Percentiles rank a stretch among this genome's conserved stretches.
These are phyloP conservation scores for Lasioglossum lativentre DNA, from an alignment of 2,888 invertebrate species.

Conservation along the genomic window DNA sequence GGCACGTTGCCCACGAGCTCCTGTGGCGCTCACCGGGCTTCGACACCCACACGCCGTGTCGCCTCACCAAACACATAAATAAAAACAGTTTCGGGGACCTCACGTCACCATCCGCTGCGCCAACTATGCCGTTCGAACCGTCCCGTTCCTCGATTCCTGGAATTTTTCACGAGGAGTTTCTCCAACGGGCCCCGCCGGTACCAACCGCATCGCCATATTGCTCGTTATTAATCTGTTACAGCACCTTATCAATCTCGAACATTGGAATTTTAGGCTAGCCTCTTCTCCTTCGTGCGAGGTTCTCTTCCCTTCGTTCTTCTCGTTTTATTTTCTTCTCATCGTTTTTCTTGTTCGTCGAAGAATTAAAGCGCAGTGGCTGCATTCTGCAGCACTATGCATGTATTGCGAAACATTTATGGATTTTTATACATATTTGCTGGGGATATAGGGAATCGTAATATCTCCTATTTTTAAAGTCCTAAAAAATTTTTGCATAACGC, in stretches of 20 bases:
- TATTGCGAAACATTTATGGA: not conserved
- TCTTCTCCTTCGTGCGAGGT: not conserved
- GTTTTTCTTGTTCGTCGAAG: not conserved
- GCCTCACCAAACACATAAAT: conserved; percentile 83
- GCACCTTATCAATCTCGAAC: not conserved
- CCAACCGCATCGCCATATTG: not conserved
- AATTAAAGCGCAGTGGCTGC: not conserved
- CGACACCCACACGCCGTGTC: conserved; percentile 83
- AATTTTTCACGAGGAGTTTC: conserved; percentile 7
- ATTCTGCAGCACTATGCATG: not conserved
- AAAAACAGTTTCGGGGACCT: conserved; percentile 64
- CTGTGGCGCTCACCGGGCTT: conserved; percentile 82
- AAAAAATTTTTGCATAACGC: not conserved
- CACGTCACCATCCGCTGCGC: conserved; percentile 54
- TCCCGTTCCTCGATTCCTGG: conserved; percentile 9
- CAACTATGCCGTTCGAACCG: conserved; percentile 34
- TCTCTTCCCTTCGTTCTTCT: not conserved
- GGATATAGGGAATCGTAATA: too few relatives aligned
- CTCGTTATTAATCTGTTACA: not conserved
- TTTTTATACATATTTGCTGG: too few relatives aligned
- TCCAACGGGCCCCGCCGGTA: not conserved
- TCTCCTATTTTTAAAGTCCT: not conserved
- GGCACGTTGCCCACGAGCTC: conserved; percentile 73
- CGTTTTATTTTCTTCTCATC: not conserved
- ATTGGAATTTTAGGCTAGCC: not conserved